These are phyloP conservation scores for Catalaphyllia jardinei DNA, from an alignment of 64 coral and sea anemone species.

Conservation along the genomic window DNA sequence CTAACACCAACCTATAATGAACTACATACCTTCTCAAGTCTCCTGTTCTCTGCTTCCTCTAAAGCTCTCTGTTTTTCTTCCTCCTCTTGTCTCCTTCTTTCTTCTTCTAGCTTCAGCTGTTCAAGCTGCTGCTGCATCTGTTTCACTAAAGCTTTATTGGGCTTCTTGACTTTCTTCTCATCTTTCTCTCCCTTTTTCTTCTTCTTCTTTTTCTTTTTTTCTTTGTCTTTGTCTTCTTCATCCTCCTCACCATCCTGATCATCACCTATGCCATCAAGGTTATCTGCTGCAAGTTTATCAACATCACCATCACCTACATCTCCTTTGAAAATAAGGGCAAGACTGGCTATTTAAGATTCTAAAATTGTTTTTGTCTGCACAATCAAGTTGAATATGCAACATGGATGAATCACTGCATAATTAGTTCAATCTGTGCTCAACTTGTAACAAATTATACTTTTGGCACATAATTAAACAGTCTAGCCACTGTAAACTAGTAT, in stretches of 20 bases:
- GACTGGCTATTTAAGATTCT: too few relatives aligned
- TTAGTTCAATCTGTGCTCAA: too few relatives aligned
- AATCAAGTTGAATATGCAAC: too few relatives aligned
- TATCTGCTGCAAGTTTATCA: neutral
- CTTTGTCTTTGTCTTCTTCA: slow-evolving; percentile 52
- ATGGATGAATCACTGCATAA: too few relatives aligned
- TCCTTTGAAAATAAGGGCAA: neutral
- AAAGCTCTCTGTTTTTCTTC: slow-evolving; percentile 72
- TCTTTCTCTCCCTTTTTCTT: slow-evolving; percentile 89
- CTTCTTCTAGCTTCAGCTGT: slow-evolving; percentile 78
- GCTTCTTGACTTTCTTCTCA: slow-evolving; percentile 88
- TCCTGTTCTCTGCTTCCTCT: slow-evolving; percentile 90
- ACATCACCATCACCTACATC: neutral
- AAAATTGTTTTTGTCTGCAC: too few relatives aligned
- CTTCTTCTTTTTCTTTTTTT: slow-evolving; percentile 87
- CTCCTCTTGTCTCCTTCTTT: slow-evolving; percentile 75
- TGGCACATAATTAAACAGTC: too few relatives aligned
- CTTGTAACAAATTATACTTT: too few relatives aligned
- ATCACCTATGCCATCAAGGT: slow-evolving; percentile 37
- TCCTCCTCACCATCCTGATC: slow-evolving; percentile 53
- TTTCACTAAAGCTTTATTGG: slow-evolving; percentile 90
- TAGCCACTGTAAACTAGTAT: too few relatives aligned
- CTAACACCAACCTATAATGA: too few relatives aligned
- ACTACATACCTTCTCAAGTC: slow-evolving; percentile 81
- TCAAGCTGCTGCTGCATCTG: slow-evolving; percentile 96